These are phyloP conservation scores for Pemphigus obesinymphae DNA, from an alignment of 1,140 invertebrate genomes.

Conservation along the genomic window DNA sequence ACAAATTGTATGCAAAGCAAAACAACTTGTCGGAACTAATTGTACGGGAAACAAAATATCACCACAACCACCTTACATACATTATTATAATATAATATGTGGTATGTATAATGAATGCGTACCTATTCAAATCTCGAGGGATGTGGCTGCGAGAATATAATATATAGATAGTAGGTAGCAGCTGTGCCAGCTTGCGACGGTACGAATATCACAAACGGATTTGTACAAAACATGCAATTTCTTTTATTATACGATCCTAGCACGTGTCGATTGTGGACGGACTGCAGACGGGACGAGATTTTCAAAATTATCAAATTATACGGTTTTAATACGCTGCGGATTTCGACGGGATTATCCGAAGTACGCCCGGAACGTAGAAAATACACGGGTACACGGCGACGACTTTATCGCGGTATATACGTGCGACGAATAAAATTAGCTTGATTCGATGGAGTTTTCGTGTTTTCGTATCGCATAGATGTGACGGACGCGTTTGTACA, in stretches of 20 bases:
- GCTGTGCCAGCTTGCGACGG: too few relatives aligned
- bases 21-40: too few relatives aligned
- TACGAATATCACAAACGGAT: not conserved
- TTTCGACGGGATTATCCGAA: not conserved
- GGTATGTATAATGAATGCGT: too few relatives aligned
- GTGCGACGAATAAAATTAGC: not conserved
- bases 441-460: not conserved
- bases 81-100: too few relatives aligned
- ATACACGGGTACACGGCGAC: not conserved
- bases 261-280: not conserved
- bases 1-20: too few relatives aligned
- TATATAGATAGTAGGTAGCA: too few relatives aligned
- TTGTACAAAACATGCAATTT: not conserved
- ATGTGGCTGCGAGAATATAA: too few relatives aligned
- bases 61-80: too few relatives aligned
- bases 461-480: not conserved
- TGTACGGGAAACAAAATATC: too few relatives aligned
- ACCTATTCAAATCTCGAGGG: too few relatives aligned
- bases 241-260: not conserved
- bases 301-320: not conserved
- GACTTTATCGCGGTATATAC: not conserved
- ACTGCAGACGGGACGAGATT: not conserved
- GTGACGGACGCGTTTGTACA: not conserved
- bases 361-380: not conserved
- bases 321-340: not conserved